phyloP scores from a whole-genome alignment of 2,888 invertebrate genomes.

The Yponomeuta sedellus region DNA sequence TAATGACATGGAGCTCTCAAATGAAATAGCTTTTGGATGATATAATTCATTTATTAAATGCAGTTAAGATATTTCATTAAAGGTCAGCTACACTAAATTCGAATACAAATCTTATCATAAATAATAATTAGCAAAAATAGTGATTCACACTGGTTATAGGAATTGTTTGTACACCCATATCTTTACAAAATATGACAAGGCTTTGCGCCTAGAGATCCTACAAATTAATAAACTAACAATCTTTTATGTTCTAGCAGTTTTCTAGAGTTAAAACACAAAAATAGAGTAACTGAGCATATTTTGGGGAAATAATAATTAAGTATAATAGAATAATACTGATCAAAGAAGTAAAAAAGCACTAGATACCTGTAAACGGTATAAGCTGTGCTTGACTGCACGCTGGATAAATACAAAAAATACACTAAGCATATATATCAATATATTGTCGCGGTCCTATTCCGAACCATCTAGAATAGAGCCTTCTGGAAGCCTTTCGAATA shows the following conservation, averaged over 20 bases:
- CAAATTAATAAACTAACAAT: neutral
- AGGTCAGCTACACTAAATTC: neutral
- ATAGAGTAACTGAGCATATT: conserved; percentile 6
- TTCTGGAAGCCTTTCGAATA: no score
- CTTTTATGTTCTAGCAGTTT: conserved; percentile 23
- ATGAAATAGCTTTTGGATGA: neutral
- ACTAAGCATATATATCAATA: no score
- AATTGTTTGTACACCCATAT: conserved; percentile 6
- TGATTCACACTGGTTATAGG: neutral
- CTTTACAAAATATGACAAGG: conserved; percentile 18
- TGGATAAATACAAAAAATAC: no score
- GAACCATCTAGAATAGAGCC: no score
- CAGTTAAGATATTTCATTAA: neutral
- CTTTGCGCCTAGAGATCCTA: conserved; percentile 7
- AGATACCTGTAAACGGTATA: no score
- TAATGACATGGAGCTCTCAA: neutral
- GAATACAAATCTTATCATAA: neutral
- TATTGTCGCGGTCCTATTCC: no score
- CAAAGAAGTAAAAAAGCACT: neutral
- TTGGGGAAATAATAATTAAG: conserved; percentile 2
- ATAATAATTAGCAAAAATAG: conserved; percentile 6
- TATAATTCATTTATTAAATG: conserved; percentile 7
- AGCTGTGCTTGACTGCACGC: no score
- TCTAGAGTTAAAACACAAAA: conserved; percentile 38
- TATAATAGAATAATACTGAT: conserved; percentile 18